These are phyloP conservation scores for Parascotia fuliginaria DNA, from an alignment of 2,888 invertebrate genomes.

Conservation along the genomic window DNA sequence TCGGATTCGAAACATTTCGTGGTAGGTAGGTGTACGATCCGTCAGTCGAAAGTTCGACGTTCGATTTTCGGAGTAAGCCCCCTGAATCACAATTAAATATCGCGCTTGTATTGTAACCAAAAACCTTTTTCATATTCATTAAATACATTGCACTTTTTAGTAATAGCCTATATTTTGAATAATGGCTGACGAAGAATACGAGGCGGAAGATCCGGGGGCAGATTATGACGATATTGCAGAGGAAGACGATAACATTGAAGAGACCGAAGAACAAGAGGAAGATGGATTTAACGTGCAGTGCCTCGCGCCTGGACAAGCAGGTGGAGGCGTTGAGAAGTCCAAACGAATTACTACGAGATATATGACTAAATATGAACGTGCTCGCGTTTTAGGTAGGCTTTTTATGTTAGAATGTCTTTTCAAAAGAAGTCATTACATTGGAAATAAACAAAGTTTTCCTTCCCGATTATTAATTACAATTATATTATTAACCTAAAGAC, in stretches of 20 bases:
- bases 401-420: slow-evolving; percentile 5
- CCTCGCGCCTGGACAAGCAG: slow-evolving; percentile 91
- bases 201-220: slow-evolving; percentile 92
- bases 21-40: too few species aligned
- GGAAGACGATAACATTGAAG: slow-evolving; percentile 95
- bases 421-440: too few species aligned
- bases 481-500: too few species aligned
- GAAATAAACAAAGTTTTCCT: too few species aligned
- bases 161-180: background rate
- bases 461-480: too few species aligned
- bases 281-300: slow-evolving; percentile 95
- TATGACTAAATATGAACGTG: slow-evolving; percentile 95
- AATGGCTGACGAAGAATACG: slow-evolving; percentile 95
- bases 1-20: too few species aligned
- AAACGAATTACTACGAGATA: slow-evolving; percentile 98
- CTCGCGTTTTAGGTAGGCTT: slow-evolving; percentile 73
- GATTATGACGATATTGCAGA: slow-evolving; percentile 95
- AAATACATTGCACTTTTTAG: too few species aligned
- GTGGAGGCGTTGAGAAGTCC: slow-evolving; percentile 92
- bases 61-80: too few species aligned
- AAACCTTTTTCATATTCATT: too few species aligned
- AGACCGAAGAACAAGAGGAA: slow-evolving; percentile 94
- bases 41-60: too few species aligned
- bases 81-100: too few species aligned
- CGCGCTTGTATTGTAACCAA: too few species aligned